Evolutionary conservation across 2,888 invertebrate species (phyloP).

Genomic region (Eumacrocentrus americanus): DNA sequence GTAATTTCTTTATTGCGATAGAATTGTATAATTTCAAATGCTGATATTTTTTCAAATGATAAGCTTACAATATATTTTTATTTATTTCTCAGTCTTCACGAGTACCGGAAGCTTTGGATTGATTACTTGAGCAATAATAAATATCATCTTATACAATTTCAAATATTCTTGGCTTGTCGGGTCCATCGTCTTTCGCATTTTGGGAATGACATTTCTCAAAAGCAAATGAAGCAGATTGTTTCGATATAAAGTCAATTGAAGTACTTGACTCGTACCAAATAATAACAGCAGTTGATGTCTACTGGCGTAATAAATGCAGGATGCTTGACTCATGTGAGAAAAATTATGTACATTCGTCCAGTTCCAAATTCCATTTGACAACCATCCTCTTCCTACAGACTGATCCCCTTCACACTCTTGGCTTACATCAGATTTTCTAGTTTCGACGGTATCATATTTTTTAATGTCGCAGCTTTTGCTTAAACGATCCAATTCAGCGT

Average conservation of each 20-base stretch:
- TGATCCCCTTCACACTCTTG: not conserved
- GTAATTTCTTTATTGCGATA: no score
- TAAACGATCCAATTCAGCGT: conserved; percentile 36
- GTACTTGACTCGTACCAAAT: conserved; percentile 43
- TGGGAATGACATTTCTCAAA: conserved; percentile 41
- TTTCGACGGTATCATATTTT: conserved; percentile 31
- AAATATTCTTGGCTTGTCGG: conserved; percentile 40
- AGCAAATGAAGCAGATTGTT: conserved; percentile 44
- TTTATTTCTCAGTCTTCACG: no score
- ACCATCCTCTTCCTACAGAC: conserved; percentile 29
- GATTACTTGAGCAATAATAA: conserved; percentile 47
- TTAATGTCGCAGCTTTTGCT: conserved; percentile 28
- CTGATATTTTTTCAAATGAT: no score
- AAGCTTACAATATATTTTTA: no score
- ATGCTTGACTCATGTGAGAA: conserved; percentile 41
- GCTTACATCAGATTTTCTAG: conserved; percentile 22
- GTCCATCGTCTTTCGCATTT: conserved; percentile 36
- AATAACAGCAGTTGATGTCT: conserved; percentile 45
- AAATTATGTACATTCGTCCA: conserved; percentile 32
- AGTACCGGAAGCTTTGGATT: conserved; percentile 51
- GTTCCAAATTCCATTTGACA: conserved; percentile 54
- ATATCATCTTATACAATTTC: conserved; percentile 51
- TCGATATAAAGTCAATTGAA: conserved; percentile 48
- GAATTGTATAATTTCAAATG: no score
- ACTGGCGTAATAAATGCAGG: conserved; percentile 46